Conservation (phyloP, 2,797 vertebrate genomes). For the Pygocentrus nattereri region DNA sequence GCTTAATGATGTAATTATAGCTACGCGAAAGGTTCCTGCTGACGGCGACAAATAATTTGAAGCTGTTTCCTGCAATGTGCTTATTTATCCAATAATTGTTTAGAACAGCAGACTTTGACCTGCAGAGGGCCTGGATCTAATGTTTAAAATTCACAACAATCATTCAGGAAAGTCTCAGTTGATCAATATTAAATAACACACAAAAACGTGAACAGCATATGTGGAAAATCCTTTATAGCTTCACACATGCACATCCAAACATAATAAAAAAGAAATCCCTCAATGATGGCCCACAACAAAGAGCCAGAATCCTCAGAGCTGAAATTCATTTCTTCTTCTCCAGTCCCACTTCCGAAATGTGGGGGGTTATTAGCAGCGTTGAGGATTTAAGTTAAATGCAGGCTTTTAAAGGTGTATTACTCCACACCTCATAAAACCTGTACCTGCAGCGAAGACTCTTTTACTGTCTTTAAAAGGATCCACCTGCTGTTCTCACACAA, state of each 20-base stretch:
- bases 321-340: not conserved
- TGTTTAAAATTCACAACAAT: slow-evolving; percentile 29
- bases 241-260: slow-evolving; percentile 13
- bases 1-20: slow-evolving; percentile 48
- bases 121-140: not conserved
- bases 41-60: slow-evolving; percentile 31
- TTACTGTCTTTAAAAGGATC: not conserved
- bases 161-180: slow-evolving; percentile 1
- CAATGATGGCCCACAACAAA: slow-evolving; percentile 75
- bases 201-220: slow-evolving; percentile 2
- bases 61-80: slow-evolving; percentile 31
- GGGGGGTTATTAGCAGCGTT: slow-evolving; percentile 73
- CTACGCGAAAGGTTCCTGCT: slow-evolving; percentile 20
- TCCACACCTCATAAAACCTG: slow-evolving; percentile 18
- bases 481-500: not conserved
- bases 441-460: slow-evolving; percentile 14
- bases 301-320: not conserved
- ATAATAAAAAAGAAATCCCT: slow-evolving; percentile 67
- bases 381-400: slow-evolving; percentile 78
- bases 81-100: slow-evolving; percentile 34
- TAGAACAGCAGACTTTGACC: slow-evolving; percentile 26
- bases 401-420: slow-evolving; percentile 79
- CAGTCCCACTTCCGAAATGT: slow-evolving; percentile 20
- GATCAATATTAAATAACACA: slow-evolving; percentile 36
- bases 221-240: slow-evolving; percentile 7